These are phyloP conservation scores for Myodes glareolus DNA, from an alignment of 2,113 vertebrate genomes.

Conservation along the genomic window DNA sequence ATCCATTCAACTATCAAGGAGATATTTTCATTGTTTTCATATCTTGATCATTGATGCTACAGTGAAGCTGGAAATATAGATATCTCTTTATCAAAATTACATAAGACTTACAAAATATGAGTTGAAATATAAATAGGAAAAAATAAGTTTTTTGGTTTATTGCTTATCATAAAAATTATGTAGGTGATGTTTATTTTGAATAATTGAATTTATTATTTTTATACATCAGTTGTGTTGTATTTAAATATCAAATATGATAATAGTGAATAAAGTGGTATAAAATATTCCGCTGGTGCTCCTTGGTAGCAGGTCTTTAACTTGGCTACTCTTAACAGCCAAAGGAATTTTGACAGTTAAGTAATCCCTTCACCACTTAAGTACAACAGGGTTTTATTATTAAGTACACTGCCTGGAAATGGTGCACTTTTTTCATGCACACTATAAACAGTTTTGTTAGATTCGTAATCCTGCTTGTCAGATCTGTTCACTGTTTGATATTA, in stretches of 20 bases:
- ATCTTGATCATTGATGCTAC: not conserved
- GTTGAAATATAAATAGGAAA: slow-evolving; percentile 42
- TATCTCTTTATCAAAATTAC: not conserved
- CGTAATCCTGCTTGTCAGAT: slow-evolving; percentile 90
- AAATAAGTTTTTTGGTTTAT: slow-evolving; percentile 19
- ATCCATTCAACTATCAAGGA: not conserved
- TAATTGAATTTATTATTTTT: slow-evolving; percentile 47
- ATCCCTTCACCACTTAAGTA: slow-evolving; percentile 88
- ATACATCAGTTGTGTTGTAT: not conserved
- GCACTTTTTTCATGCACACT: slow-evolving; percentile 88
- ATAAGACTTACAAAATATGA: slow-evolving; percentile 14
- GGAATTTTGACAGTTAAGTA: slow-evolving; percentile 88
- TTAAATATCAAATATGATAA: slow-evolving; percentile 82
- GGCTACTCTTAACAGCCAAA: slow-evolving; percentile 87
- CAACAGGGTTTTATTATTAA: slow-evolving; percentile 90
- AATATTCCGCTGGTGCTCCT: slow-evolving; percentile 82
- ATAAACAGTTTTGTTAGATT: slow-evolving; percentile 91
- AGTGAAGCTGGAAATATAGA: not conserved
- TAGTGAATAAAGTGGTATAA: slow-evolving; percentile 82
- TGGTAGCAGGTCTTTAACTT: slow-evolving; percentile 85
- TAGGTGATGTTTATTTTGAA: slow-evolving; percentile 21
- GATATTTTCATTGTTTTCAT: not conserved
- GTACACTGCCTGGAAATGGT: slow-evolving; percentile 87
- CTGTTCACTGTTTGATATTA: slow-evolving; percentile 90
- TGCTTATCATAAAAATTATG: slow-evolving; percentile 19